Evolutionary conservation across 2,888 invertebrate species (phyloP).

Genomic region (Pachymerium ferrugineum): DNA sequence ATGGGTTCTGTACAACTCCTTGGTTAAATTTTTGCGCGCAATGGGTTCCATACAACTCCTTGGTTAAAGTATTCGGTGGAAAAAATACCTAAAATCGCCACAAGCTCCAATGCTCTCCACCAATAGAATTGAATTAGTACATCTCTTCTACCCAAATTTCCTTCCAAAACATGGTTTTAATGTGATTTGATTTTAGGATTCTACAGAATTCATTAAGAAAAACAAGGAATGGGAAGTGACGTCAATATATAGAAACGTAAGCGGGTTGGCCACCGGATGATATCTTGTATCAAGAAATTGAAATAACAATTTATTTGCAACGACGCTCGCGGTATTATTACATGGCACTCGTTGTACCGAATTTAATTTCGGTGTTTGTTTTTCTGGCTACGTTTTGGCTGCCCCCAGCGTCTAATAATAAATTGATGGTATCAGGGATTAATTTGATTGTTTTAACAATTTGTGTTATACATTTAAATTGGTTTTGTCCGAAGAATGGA

Average conservation of each 20-base stretch:
- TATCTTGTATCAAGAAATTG: neutral
- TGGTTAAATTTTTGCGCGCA: too few relatives aligned
- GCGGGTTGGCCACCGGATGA: neutral
- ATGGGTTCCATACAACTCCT: too few relatives aligned
- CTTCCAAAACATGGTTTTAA: too few relatives aligned
- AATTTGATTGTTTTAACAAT: neutral
- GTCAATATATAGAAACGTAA: neutral
- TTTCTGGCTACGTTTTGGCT: neutral
- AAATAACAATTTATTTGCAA: neutral
- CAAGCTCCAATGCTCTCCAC: too few relatives aligned
- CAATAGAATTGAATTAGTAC: too few relatives aligned
- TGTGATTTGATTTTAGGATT: neutral
- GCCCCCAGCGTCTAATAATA: neutral
- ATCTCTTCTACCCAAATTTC: too few relatives aligned
- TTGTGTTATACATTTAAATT: neutral
- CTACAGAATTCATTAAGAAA: neutral
- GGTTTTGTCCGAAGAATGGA: neutral
- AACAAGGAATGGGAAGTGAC: constrained; percentile 24
- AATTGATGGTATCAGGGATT: neutral
- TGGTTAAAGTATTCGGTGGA: too few relatives aligned
- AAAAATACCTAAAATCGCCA: too few relatives aligned
- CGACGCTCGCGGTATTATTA: neutral
- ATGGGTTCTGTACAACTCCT: too few relatives aligned
- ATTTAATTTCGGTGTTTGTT: neutral
- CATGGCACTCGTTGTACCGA: neutral